phyloP scores from a whole-genome alignment of 2,113 vertebrate species.

The Pseudorhombus dupliciocellatus region DNA sequence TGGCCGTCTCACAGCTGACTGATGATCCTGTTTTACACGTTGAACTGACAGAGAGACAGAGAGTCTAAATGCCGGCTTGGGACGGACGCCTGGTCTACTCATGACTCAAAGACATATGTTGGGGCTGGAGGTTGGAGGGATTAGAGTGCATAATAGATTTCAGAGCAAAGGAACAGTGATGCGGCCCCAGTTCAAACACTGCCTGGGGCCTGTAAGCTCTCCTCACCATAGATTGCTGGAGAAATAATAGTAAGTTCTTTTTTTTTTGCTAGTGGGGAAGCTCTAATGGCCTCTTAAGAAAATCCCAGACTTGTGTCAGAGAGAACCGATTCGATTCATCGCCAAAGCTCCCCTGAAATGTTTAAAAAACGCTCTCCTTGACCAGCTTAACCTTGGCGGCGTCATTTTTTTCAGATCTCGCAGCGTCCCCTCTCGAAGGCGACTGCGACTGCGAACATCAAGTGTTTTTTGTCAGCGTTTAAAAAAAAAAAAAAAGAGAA shows the following conservation, averaged over 20 bases:
- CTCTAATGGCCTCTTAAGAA: slow-evolving; percentile 77
- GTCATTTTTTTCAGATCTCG: slow-evolving; percentile 27
- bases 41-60: slow-evolving; percentile 29
- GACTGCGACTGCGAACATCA: slow-evolving; percentile 4
- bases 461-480: slow-evolving; percentile 27
- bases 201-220: slow-evolving; percentile 68
- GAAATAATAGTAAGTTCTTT: slow-evolving; percentile 73
- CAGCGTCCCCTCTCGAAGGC: background rate
- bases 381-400: slow-evolving; percentile 10
- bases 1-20: slow-evolving; percentile 62
- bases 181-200: slow-evolving; percentile 71
- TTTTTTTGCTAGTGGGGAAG: slow-evolving; percentile 65
- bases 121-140: slow-evolving; percentile 63
- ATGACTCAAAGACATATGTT: slow-evolving; percentile 68
- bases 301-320: slow-evolving; percentile 67
- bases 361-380: slow-evolving; percentile 46
- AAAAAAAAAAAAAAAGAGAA: slow-evolving; percentile 5
- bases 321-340: slow-evolving; percentile 32
- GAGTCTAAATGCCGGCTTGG: slow-evolving; percentile 67
- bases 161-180: slow-evolving; percentile 65
- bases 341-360: slow-evolving; percentile 28
- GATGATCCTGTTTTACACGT: slow-evolving; percentile 71
- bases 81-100: slow-evolving; percentile 57
- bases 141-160: slow-evolving; percentile 77
- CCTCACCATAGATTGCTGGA: slow-evolving; percentile 74